These are phyloP conservation scores for Lipotes vexillifer DNA, from an alignment of 2,113 vertebrate species.

Conservation along the genomic window DNA sequence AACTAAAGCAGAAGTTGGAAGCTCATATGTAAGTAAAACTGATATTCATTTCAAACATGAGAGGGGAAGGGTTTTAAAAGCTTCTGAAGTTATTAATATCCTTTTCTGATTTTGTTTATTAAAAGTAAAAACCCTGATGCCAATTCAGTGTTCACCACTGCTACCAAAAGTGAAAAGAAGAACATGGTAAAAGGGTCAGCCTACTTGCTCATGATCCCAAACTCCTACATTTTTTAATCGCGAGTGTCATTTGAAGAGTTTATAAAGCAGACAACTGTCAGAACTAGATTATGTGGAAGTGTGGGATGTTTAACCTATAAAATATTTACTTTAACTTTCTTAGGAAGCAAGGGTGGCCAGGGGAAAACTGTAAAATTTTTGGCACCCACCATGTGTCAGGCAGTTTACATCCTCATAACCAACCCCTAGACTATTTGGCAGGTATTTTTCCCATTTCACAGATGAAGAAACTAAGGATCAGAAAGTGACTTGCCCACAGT, in stretches of 20 bases:
- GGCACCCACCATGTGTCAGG: not conserved
- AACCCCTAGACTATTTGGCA: not conserved
- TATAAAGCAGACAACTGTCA: not conserved
- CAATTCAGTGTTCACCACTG: not conserved
- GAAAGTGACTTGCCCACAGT: not conserved
- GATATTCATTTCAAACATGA: conserved; percentile 49
- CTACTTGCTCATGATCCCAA: not conserved
- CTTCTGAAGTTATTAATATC: conserved; percentile 15
- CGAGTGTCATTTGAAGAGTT: not conserved
- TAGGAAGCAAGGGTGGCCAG: not conserved
- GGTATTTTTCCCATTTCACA: not conserved
- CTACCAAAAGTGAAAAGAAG: not conserved
- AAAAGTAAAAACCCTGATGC: not conserved
- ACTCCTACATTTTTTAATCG: not conserved
- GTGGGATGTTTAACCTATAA: not conserved
- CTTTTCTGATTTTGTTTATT: conserved; percentile 19
- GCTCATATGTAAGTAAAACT: conserved; percentile 94
- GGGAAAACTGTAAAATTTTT: not conserved
- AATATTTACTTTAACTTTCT: not conserved
- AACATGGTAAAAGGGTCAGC: not conserved
- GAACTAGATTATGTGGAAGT: not conserved
- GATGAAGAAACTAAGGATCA: not conserved
- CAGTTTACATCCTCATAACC: not conserved
- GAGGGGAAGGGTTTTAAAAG: conserved; percentile 24
- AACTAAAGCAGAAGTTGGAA: conserved; percentile 93